A percentile compares a stretch with the other conserved stretches of the same genome.
Conservation (phyloP, 2,797 vertebrate genomes). For the Pitangus sulphuratus region DNA sequence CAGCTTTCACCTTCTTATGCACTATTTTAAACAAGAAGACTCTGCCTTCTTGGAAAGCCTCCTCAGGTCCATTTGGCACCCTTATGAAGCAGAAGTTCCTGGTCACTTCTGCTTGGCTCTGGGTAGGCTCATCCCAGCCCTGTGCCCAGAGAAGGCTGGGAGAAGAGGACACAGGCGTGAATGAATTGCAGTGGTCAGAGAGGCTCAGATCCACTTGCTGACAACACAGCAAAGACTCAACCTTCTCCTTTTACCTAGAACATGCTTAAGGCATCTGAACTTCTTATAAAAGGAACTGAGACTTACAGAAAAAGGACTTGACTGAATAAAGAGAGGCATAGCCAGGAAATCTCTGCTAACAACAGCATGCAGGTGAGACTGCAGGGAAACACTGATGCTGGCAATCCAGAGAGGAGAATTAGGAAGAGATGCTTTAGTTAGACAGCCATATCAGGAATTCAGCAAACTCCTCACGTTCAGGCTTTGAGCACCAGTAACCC, state of each 20-base stretch:
- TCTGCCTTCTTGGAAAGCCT: not conserved
- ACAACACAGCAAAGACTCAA: not conserved
- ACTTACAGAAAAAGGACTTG: not conserved
- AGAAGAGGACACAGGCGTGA: not conserved
- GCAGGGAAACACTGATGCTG: not conserved
- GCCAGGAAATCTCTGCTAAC: not conserved
- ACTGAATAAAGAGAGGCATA: not conserved
- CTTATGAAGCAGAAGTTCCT: not conserved
- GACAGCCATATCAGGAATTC: not conserved
- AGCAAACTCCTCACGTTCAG: not conserved
- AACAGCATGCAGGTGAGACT: not conserved
- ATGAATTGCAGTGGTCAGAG: not conserved
- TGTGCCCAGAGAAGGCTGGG: not conserved
- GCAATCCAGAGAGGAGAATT: not conserved
- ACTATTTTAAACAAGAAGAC: not conserved
- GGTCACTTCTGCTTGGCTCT: not conserved
- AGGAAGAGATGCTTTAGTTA: not conserved
- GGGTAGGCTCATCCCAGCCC: not conserved
- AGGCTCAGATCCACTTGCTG: not conserved
- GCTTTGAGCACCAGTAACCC: not conserved
- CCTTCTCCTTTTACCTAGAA: not conserved
- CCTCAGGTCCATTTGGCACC: not conserved
- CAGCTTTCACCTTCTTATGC: not conserved
- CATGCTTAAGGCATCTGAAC: not conserved
- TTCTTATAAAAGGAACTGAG: not conserved